Evolutionary conservation across 2,113 vertebrate species (phyloP).

Genomic region (Vidua chalybeata): DNA sequence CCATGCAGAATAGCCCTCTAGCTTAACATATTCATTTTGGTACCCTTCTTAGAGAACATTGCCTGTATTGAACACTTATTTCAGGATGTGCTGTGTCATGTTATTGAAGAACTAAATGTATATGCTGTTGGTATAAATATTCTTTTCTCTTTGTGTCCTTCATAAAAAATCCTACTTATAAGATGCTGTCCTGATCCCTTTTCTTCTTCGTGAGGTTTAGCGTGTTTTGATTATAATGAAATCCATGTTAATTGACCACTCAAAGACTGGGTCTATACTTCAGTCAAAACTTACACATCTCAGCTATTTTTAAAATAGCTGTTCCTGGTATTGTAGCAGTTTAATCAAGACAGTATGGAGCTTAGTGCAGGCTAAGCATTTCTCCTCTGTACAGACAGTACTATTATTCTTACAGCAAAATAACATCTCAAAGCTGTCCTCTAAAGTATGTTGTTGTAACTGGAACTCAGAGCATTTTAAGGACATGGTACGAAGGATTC

Average conservation of each 20-base stretch:
- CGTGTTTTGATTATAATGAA: background rate
- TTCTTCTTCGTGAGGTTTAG: background rate
- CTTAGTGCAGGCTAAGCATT: constrained; percentile 43
- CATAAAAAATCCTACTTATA: background rate
- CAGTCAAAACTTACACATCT: constrained; percentile 32
- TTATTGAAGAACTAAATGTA: background rate
- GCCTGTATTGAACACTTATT: background rate
- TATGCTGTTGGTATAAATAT: background rate
- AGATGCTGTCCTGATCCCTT: background rate
- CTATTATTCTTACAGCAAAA: background rate
- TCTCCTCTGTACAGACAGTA: background rate
- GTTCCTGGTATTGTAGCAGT: background rate
- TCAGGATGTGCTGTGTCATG: background rate
- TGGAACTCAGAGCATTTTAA: background rate
- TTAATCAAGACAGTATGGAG: constrained; percentile 8
- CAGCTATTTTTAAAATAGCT: constrained; percentile 47
- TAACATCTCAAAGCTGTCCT: background rate
- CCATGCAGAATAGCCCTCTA: background rate
- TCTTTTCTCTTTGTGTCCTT: background rate
- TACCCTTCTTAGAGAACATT: background rate
- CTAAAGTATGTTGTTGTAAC: background rate
- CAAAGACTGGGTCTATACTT: background rate
- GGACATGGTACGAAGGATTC: background rate
- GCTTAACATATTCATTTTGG: background rate
- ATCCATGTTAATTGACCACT: constrained; percentile 9